Base-by-base conservation (phyloP, 2,888 invertebrate genomes). In the Junonia oenone region DNA sequence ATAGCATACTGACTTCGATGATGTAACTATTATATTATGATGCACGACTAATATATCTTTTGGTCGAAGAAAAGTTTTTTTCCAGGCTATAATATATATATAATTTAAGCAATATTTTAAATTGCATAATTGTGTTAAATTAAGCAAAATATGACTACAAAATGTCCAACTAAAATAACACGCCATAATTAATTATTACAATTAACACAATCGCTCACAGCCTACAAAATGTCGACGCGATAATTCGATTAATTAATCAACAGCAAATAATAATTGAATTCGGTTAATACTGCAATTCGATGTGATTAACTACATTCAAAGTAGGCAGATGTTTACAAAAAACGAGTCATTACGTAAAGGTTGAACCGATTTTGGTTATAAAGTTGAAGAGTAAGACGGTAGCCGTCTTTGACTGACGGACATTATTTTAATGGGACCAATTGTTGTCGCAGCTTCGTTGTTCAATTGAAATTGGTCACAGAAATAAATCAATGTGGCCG, bases 401-500 rank as follows among this genome's bases (percentile, higher is more conserved):
- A 6, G 2, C 22, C 43, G 1, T 26, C 22, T 13, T 13, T 13
- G 9, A 43, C 13, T 13, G n/a, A 43, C 17, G 22, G 6, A 26
- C n/a, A 13, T 43, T n/a, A 40, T 19, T 40, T 40, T 11, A 40
- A 40, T 19, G n/a, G 43, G 22, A 22, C 13, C 13, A 43, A 43
- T 43, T 43, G 43, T 43, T 13, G 43, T 43, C 43, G 19, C 19
- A n/a, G 19, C 22, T n/a, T 6, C n/a, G n/a, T 19, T 15, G 11
- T 47, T 51, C 59, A 67, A 69, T 68, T 67, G 65, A 63, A 68
- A 72, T 71, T 67, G 66, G 71, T 63, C 33, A 33, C 45, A 57
- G 37, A 71, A 72, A 79, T 77, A 78, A 78, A 78, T 75, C 73
- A 74, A 71, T 67, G 67, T 26, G 67, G 56, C 63, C 69, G 69